phyloP scores from a whole-genome alignment of 2,797 vertebrate genomes.

The Notolepis coatsorum region DNA sequence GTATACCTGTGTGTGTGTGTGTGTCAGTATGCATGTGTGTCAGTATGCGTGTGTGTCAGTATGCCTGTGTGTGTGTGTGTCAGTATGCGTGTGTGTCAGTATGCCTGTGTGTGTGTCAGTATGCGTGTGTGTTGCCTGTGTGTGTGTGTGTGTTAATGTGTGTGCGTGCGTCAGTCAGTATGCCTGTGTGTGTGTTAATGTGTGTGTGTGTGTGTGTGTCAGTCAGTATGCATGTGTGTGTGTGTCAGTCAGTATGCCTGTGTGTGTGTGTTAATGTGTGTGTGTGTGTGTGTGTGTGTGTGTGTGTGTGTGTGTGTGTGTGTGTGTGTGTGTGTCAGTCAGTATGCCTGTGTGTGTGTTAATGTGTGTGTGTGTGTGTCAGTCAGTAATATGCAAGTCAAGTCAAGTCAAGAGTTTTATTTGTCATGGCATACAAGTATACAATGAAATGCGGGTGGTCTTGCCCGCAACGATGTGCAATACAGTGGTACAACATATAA shows the following conservation, averaged over 20 bases:
- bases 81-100: not conserved
- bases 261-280: conserved; percentile 1
- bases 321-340: not conserved
- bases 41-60: too few species aligned
- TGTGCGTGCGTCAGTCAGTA: not conserved
- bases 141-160: conserved; percentile 3
- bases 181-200: too few species aligned
- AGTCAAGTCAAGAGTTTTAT: too few species aligned
- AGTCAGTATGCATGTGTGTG: not conserved
- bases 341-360: too few species aligned
- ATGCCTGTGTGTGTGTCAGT: conserved; percentile 3
- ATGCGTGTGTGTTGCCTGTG: not conserved
- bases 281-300: not conserved
- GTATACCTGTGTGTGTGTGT: conserved; percentile 1
- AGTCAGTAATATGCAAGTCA: too few species aligned
- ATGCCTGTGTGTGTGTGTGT: conserved; percentile 3
- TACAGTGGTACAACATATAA: too few species aligned
- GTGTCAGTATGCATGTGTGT: not conserved
- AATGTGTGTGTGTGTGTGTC: not conserved
- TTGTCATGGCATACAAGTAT: too few species aligned
- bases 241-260: not conserved
- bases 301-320: conserved; percentile 5
- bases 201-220: conserved; percentile 4
- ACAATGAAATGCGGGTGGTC: too few species aligned
- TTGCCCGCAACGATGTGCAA: too few species aligned